Conservation (phyloP, 2,797 vertebrate genomes). For the Calcarius lapponicus region DNA sequence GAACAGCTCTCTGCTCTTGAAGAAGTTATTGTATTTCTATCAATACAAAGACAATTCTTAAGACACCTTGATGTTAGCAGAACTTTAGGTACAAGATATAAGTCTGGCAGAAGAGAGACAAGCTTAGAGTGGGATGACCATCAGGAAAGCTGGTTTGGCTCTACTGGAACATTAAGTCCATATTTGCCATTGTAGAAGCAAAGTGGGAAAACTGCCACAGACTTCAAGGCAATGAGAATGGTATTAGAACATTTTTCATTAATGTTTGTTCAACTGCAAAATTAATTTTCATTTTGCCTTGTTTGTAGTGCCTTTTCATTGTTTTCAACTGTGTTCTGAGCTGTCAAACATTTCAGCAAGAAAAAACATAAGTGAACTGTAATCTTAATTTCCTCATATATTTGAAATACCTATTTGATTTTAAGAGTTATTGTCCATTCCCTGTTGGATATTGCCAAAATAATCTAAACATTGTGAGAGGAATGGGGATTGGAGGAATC, state of each 20-base stretch:
- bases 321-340: not conserved
- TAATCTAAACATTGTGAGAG: not conserved
- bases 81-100: not conserved
- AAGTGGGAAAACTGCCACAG: not conserved
- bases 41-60: not conserved
- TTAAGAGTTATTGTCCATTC: not conserved
- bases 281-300: not conserved
- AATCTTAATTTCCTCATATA: not conserved
- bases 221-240: not conserved
- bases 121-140: not conserved
- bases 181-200: not conserved
- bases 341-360: not conserved
- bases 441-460: not conserved
- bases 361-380: not conserved
- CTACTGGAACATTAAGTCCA: not conserved
- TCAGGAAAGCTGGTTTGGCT: not conserved
- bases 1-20: not conserved
- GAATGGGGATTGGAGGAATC: fast-evolving
- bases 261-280: not conserved
- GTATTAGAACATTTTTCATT: not conserved
- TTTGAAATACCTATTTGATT: not conserved
- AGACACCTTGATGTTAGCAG: not conserved
- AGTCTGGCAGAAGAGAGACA: not conserved
- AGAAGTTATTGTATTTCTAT: not conserved
- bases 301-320: not conserved